phyloP scores from a whole-genome alignment of 2,797 vertebrate genomes.

The Acrocephalus scirpaceus region DNA sequence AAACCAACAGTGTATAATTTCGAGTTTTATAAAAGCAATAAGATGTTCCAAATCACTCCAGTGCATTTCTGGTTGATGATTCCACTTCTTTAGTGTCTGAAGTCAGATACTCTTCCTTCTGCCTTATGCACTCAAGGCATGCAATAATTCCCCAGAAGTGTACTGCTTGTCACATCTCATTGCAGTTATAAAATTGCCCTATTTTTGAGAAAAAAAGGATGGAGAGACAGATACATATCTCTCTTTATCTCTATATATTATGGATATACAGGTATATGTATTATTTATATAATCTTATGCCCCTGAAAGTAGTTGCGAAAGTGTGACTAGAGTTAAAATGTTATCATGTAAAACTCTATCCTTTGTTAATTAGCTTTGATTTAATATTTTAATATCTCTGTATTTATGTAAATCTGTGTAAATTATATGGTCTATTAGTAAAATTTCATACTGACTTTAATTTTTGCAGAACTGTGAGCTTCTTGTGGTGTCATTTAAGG shows the following conservation, averaged over 20 bases:
- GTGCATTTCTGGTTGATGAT: conserved; percentile 73
- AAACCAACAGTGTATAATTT: conserved; percentile 53
- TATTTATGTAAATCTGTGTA: conserved; percentile 69
- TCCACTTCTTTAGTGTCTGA: conserved; percentile 76
- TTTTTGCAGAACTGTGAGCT: conserved; percentile 59
- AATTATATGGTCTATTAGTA: conserved; percentile 63
- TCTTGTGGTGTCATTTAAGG: conserved; percentile 60
- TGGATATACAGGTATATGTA: conserved; percentile 50
- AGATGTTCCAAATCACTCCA: conserved; percentile 71
- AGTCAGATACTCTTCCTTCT: conserved; percentile 73
- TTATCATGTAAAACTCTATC: conserved; percentile 49
- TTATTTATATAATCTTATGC: conserved; percentile 51
- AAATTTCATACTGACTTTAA: conserved; percentile 68
- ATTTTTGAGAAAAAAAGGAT: conserved; percentile 53
- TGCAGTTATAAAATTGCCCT: conserved; percentile 72
- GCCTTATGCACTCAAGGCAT: conserved; percentile 78
- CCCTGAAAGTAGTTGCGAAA: conserved; percentile 50
- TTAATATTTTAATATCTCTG: conserved; percentile 70
- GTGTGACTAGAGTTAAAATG: conserved; percentile 26
- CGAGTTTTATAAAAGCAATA: conserved; percentile 78
- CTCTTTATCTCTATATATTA: conserved; percentile 49
- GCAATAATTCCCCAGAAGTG: conserved; percentile 75
- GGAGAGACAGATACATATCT: background rate
- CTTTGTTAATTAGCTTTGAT: conserved; percentile 67
- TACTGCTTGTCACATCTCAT: conserved; percentile 68